Percentiles rank a stretch among this genome's conserved stretches.
Conservation (phyloP, 2,113 vertebrate species). For the Chlamydotis undulata region DNA sequence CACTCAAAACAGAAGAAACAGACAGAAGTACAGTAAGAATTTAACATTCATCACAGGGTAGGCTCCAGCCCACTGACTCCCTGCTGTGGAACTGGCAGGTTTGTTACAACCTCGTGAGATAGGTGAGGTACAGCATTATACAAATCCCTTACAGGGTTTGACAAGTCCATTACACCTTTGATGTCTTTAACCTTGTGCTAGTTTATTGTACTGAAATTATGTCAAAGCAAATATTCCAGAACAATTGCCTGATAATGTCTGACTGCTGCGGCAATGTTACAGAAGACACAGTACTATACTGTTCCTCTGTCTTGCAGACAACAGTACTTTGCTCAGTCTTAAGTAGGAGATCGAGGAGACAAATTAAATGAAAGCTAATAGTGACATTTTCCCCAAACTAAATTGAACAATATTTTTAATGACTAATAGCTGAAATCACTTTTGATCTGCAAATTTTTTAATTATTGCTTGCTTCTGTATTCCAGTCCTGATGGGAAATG, state of each 20-base stretch:
- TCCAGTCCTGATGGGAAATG: not conserved
- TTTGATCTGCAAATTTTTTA: not conserved
- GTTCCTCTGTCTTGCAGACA: not conserved
- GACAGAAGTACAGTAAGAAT: not conserved
- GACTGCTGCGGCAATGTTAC: not conserved
- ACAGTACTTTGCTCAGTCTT: not conserved
- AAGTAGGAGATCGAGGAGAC: not conserved
- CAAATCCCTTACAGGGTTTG: constrained; percentile 27
- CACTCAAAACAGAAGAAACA: not conserved
- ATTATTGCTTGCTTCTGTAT: not conserved
- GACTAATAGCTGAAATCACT: not conserved
- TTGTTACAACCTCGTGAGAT: not conserved
- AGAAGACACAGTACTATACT: not conserved
- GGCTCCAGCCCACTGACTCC: not conserved
- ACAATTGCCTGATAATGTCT: constrained; percentile 25
- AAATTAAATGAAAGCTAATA: not conserved
- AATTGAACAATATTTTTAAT: not conserved
- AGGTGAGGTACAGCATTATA: not conserved
- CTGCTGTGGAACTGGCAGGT: not conserved
- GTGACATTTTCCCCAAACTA: not conserved
- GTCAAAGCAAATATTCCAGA: constrained; percentile 32
- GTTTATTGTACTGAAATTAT: constrained; percentile 25
- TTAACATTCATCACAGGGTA: not conserved
- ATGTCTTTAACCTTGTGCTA: constrained; percentile 47
- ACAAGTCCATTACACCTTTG: constrained; percentile 46